These are phyloP conservation scores for Blennius ocellaris DNA, from an alignment of 2,113 vertebrate species.

Conservation along the genomic window DNA sequence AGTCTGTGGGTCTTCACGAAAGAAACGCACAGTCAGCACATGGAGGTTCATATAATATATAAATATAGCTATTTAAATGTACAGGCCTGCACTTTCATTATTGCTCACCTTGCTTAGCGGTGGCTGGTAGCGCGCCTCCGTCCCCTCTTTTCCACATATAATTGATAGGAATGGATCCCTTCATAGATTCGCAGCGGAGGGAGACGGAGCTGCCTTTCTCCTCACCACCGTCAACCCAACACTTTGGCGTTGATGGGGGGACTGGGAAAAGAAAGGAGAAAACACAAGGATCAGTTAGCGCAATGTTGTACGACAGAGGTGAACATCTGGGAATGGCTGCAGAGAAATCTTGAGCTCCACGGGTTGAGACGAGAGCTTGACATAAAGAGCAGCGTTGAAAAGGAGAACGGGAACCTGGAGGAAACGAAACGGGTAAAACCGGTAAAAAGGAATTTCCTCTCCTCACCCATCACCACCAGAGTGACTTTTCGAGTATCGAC, in stretches of 20 bases:
- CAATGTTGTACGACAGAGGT: not conserved
- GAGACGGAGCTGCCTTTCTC: constrained; percentile 80
- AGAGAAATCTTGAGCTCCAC: not conserved
- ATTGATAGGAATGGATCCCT: constrained; percentile 82
- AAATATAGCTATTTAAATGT: too few relatives aligned
- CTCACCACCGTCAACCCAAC: constrained; percentile 86
- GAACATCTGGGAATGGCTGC: not conserved
- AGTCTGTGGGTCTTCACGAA: constrained; percentile 69
- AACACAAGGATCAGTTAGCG: not conserved
- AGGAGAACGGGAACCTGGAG: not conserved
- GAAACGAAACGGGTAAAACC: constrained; percentile 65
- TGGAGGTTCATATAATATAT: too few relatives aligned
- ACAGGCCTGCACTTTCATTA: too few relatives aligned
- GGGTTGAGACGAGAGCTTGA: not conserved
- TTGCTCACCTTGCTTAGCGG: constrained; percentile 64
- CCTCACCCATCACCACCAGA: constrained; percentile 88
- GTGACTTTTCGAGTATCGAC: constrained; percentile 88
- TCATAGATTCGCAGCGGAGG: constrained; percentile 83
- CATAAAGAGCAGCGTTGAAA: constrained; percentile 23
- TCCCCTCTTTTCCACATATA: constrained; percentile 88
- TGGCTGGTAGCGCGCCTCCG: constrained; percentile 67
- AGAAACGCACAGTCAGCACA: constrained; percentile 33
- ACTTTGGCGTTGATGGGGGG: constrained; percentile 84
- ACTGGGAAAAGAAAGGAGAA: constrained; percentile 71
- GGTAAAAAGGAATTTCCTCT: constrained; percentile 48